Evolutionary conservation across 1,140 invertebrate genomes (phyloP), one percentile per base, ranked within the genome.

Genomic region (Calephelis nemesis): DNA sequence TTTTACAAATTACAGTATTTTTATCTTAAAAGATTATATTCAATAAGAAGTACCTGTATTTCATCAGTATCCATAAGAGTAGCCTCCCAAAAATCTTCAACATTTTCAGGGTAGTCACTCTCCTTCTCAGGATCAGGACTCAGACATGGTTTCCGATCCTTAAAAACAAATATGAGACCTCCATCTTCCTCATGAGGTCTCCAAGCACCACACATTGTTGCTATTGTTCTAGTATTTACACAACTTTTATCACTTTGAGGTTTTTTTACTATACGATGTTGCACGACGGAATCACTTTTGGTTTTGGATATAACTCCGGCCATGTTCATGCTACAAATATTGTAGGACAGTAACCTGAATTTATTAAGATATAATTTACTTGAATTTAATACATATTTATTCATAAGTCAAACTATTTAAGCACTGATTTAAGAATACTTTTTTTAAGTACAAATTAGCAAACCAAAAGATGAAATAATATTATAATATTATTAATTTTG

Each of bases 121-220:
- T 87, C 86, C 39, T 82, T 79, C 0, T 70, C 74, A 42, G 90
- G 92, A 67, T 87, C 84, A 0, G 90, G 92, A 70, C 92, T 92
- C 54, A 92, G 70, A 64, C 88, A 82, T 3, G 78, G 71, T 50
- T 77, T 64, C 45, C 88, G 80, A 1, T 74, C 82, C 64, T 83
- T 82, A n/a, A 92, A 84, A 0, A 92, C 87, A 47, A 92, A 79
- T 40, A 92, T 82, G 8, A 88, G 70, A 7, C 92, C 92, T 10
- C 92, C 92, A 78, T 92, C 85, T 68, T 81, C 84, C 77, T 92
- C 91, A 12, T 91, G 84, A 12, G 84, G 84, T 64, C 92, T 79
- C 92, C 92, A 92, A 40, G 90, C 78, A 65, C 92, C 92, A 81
- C 92, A 92, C 89, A 91, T 92, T 19, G 89, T 92, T n/a, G 79